Evolutionary conservation across 2,797 vertebrate genomes (phyloP), one percentile per base, ranked within the genome.

Genomic region (Clamator glandarius): DNA sequence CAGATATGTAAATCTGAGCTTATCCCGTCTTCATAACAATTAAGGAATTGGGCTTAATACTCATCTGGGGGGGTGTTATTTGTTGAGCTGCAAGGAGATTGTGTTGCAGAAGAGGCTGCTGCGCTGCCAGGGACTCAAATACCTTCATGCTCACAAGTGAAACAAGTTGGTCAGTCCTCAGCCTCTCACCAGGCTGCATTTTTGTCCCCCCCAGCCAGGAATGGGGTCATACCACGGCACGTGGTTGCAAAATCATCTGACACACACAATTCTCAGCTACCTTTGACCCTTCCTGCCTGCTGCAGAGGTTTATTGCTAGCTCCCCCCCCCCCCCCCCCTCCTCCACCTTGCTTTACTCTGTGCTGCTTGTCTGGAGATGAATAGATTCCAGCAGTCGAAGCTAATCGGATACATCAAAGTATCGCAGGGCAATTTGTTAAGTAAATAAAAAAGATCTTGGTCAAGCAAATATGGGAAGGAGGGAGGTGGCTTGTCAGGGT

Each of bases 1-100:
- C 76, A 86, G 94, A 95, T 95, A 96, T 96, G 96, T 93, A 98
- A 97, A 97, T 96, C 67, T 4, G 11, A 36, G 79, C 88, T 94
- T 82, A 42, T 72, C 81, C 48, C 21, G 5, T 58, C 44, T 6
- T 42, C 16, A 11, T 52, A 51, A 87, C 89, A 91, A 48, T 59
- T 50, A 64, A 31, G 24, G 82, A 88, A 81, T 31, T 15, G 25
- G 29, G 69, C 52, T 94, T 82, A 81, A 25, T 29, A 13, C 72
- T 68, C 51, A 50, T 33, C 58, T 42, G 5, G 41, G 62, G 79
- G 44, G 1, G 0, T 28, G n/a, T n/a, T 35, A 46, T 57, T 41
- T 61, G 15, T 23, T 10, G 23, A 58, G 84, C 70, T 28, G 62
- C 59, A 59, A n/a, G 52, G 52, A 46, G 23, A 24, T 2, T 8